Conservation (phyloP, 2,888 invertebrate genomes). For the Poecilus cupreus region DNA sequence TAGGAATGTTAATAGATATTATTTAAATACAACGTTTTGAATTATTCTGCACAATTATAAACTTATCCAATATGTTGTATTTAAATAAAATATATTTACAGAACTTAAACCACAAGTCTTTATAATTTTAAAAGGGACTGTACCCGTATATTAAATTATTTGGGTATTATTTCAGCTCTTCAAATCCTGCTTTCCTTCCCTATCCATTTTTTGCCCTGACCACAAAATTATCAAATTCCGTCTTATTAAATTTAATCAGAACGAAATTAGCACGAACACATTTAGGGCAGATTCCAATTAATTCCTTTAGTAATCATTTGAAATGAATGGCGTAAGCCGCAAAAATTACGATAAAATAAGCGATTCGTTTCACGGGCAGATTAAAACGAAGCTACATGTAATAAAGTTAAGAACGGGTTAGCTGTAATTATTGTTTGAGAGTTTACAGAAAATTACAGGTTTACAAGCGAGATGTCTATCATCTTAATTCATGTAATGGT, state of each 20-base stretch:
- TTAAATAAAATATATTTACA: too few species aligned
- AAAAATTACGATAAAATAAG: slow-evolving; percentile 15
- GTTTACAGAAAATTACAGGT: slow-evolving; percentile 35
- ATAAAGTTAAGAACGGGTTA: slow-evolving; percentile 12
- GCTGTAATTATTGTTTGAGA: slow-evolving; percentile 33
- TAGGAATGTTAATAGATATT: too few species aligned
- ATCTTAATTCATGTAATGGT: slow-evolving; percentile 37
- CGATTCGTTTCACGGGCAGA: slow-evolving; percentile 25
- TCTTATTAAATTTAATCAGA: slow-evolving; percentile 18
- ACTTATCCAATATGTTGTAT: too few species aligned
- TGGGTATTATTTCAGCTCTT: too few species aligned
- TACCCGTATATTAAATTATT: too few species aligned
- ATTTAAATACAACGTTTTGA: too few species aligned
- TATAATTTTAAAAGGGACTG: too few species aligned
- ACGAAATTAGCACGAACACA: slow-evolving; percentile 14
- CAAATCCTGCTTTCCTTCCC: too few species aligned
- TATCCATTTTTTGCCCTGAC: too few species aligned
- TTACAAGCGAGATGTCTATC: slow-evolving; percentile 45
- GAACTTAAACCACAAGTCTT: too few species aligned
- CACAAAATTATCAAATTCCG: not conserved
- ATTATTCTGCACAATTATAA: too few species aligned
- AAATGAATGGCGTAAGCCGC: slow-evolving; percentile 13
- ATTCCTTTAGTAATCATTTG: not conserved
- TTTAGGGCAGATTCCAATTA: not conserved
- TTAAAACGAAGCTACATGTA: slow-evolving; percentile 4